Base-by-base conservation (phyloP, 2,888 invertebrate genomes). In the Emesis russula region DNA sequence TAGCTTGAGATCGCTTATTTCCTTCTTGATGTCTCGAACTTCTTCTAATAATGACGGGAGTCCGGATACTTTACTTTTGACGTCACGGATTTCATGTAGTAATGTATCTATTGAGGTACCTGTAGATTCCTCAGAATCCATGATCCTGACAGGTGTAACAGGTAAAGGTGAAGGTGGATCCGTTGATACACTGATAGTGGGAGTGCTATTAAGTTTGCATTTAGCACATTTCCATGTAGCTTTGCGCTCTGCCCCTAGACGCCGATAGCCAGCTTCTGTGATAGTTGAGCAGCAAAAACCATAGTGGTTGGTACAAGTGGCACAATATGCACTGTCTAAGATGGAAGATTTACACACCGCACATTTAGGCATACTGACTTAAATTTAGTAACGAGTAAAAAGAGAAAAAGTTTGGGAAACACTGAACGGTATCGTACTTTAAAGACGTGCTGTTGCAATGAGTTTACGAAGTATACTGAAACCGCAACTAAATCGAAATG, bases 1-100 rank as follows among this genome's bases (percentile, higher is more conserved):
- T 9, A 63, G 63, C 25, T 63, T 63, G 9, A 63, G 18, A 63
- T 63, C 63, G 9, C 63, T 25, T 9, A 25, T 63, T 63, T 63
- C 63, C 25, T 11, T 63, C 7, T 63, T 63, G 9, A 63, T 25
- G 25, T 25, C 25, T 7, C 63, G 25, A 25, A 63, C 63, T 9
- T 63, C 25, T 63, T 58, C 7, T 58, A 18, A 25, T 25, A 63
- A 63, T 63, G 63, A 63, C 25, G 18, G 63, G 11, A 63, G 63
- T 18, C 63, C 25, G 25, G 63, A 63, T 63, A 63, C 63, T 25
- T 63, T 63, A 63, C 63, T 63, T 63, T 63, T 63, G 25, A 66
- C 31, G 66, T 66, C 66, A 31, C 66, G 66, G 66, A 66, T 31
- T 66, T 66, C 66, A 11, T 31, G 11, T 31, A 66, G 31, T 66